Conservation (phyloP, 2,797 vertebrate genomes). For the Acipenser ruthenus region DNA sequence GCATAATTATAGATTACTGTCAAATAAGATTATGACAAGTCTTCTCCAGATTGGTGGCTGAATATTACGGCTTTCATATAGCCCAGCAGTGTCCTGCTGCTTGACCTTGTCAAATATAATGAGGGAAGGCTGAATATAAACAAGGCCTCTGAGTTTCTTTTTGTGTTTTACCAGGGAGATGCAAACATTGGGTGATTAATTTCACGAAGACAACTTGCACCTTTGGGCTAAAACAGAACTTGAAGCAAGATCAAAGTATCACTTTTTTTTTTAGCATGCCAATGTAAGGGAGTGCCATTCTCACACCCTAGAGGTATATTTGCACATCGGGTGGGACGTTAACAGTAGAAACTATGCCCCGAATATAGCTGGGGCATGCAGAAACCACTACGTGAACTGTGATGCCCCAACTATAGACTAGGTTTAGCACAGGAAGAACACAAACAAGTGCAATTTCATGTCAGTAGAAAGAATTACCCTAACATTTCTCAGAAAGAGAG, state of each 20-base stretch:
- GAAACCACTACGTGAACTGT: neutral
- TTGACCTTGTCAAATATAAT: neutral
- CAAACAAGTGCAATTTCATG: no score
- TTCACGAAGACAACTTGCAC: conserved; percentile 5
- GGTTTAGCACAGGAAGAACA: no score
- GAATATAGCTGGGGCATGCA: neutral
- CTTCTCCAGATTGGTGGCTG: no score
- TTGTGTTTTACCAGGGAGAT: neutral
- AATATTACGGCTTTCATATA: no score
- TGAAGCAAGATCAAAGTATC: conserved; percentile 10
- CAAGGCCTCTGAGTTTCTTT: neutral
- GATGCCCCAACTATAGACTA: neutral
- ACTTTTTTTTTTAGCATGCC: conserved; percentile 1
- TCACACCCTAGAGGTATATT: conserved; percentile 5
- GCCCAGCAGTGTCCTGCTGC: no score
- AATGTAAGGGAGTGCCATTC: conserved; percentile 1
- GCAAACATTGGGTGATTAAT: neutral
- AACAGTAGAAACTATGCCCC: neutral
- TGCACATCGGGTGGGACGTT: conserved; percentile 8
- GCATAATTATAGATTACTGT: no score
- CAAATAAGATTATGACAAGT: no score
- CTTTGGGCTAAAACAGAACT: conserved; percentile 13
- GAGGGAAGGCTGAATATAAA: neutral
- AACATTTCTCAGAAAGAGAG: no score
- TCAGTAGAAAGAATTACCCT: no score